Evolutionary conservation across 1,140 invertebrate species (phyloP).

Genomic region (Rhizoglyphus robini): DNA sequence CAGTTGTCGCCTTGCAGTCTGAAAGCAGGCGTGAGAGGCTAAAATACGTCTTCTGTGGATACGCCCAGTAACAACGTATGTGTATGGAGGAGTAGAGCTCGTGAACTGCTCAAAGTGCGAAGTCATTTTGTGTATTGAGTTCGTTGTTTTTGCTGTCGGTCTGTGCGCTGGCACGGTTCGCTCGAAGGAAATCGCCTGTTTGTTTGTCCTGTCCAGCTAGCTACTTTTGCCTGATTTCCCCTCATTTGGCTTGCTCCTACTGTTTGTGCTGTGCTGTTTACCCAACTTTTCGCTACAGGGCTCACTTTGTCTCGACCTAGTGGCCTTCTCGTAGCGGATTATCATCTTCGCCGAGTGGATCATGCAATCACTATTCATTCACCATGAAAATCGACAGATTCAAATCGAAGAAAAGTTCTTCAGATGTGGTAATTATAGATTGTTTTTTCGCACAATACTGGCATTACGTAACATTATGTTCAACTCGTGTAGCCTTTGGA

Average conservation of each 20-base stretch:
- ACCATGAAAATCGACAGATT: slow-evolving; percentile 73
- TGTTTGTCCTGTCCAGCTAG: too few relatives aligned
- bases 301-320: too few relatives aligned
- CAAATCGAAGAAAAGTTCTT: slow-evolving; percentile 71
- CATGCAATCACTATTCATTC: background rate
- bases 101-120: background rate
- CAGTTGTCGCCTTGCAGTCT: background rate
- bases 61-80: too few relatives aligned
- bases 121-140: background rate
- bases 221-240: background rate
- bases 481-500: slow-evolving; percentile 49
- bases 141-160: background rate
- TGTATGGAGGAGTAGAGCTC: background rate
- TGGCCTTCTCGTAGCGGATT: too few relatives aligned
- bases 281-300: too few relatives aligned
- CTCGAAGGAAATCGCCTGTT: background rate
- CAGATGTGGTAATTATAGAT: slow-evolving; percentile 51
- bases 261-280: too few relatives aligned
- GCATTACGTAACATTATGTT: slow-evolving; percentile 26
- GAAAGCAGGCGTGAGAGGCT: background rate
- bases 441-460: slow-evolving; percentile 11
- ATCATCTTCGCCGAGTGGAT: too few relatives aligned
- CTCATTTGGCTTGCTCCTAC: background rate
- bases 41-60: background rate
- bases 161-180: background rate